Conservation (phyloP, 2,888 invertebrate species). For the Alloplasta piceator region DNA sequence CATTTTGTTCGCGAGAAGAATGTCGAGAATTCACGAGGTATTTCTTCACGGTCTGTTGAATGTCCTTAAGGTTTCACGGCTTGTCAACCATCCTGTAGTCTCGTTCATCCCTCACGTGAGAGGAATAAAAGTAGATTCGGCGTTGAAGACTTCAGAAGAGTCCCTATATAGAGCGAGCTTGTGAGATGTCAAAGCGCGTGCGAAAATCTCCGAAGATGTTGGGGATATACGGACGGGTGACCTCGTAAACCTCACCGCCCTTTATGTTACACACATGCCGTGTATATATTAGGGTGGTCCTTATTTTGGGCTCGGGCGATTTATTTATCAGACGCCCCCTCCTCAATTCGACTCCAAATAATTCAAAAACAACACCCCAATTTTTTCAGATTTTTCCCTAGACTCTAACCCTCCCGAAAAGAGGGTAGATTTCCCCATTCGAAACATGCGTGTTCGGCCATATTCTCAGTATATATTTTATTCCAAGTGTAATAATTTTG, state of each 20-base stretch:
- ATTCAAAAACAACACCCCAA: no score
- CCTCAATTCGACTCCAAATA: no score
- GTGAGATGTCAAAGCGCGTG: conserved; percentile 1
- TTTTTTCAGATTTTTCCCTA: no score
- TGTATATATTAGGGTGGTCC: no score
- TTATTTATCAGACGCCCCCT: no score
- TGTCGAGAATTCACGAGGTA: not conserved
- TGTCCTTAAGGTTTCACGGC: not conserved
- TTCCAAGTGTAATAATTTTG: no score
- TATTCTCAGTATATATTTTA: no score
- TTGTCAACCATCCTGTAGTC: not conserved
- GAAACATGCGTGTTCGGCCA: no score
- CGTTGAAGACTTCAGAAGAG: not conserved
- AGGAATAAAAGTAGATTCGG: conserved; percentile 20
- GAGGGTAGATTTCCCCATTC: no score
- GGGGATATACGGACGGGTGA: not conserved
- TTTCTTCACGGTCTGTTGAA: not conserved
- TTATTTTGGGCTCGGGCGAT: no score
- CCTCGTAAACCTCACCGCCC: conserved; percentile 59
- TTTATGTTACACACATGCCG: conserved; percentile 16
- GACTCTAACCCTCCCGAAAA: no score
- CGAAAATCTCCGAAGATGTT: not conserved
- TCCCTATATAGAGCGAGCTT: not conserved
- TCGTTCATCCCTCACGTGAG: not conserved
- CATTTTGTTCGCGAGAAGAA: no score